phyloP scores from a whole-genome alignment of 2,888 invertebrate genomes.

The Polymixis flavicincta region DNA sequence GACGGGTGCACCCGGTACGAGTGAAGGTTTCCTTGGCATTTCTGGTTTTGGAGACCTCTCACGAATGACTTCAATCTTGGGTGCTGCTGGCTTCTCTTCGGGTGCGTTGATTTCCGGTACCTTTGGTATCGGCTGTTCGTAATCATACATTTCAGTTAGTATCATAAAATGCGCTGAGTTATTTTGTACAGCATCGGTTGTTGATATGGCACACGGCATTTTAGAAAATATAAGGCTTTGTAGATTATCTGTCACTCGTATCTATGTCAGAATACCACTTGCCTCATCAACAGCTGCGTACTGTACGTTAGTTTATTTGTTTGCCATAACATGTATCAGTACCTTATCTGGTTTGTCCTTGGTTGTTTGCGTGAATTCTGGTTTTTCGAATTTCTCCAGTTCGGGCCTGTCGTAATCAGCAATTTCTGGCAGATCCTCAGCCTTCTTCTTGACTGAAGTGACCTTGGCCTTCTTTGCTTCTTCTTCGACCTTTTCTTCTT shows the following conservation, averaged over 20 bases:
- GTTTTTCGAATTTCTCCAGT: constrained; percentile 92
- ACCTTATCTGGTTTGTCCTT: constrained; percentile 85
- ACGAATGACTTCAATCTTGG: constrained; percentile 96
- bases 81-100: constrained; percentile 91
- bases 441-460: constrained; percentile 88
- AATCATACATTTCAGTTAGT: constrained; percentile 15
- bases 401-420: constrained; percentile 95
- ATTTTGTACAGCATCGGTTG: background rate
- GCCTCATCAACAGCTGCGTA: background rate
- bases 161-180: background rate
- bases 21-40: constrained; percentile 93
- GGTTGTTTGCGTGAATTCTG: constrained; percentile 87
- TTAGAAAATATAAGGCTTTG: background rate
- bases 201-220: background rate
- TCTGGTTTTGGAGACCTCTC: constrained; percentile 93
- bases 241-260: no score
- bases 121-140: constrained; percentile 80
- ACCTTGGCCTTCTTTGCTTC: constrained; percentile 88
- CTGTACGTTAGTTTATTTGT: constrained; percentile 62
- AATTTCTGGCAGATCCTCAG: constrained; percentile 91
- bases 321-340: constrained; percentile 70
- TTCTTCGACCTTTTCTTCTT: constrained; percentile 86
- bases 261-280: background rate
- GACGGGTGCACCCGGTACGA: constrained; percentile 91
- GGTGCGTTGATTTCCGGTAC: constrained; percentile 94